Evolutionary conservation across 2,797 vertebrate species (phyloP), one percentile per base, ranked within the genome.

Genomic region (Danionella dracula): DNA sequence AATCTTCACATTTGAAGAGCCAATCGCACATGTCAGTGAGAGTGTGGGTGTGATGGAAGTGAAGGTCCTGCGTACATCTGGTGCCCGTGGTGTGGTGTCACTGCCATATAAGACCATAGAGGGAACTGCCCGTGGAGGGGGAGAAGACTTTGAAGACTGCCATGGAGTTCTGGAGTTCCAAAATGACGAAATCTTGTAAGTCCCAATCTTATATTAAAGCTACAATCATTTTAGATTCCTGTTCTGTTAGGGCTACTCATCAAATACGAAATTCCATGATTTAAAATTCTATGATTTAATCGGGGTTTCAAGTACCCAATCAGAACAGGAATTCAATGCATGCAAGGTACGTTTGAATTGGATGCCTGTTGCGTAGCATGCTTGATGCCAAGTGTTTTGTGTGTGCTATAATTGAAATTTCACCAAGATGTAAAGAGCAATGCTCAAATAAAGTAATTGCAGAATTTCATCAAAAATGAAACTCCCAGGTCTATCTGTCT

Each of bases 101-200:
- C 84, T 99, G 78, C 97, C 96, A 1, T 99, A 96, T 83, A 98
- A 96, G 88, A 98, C 97, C 41, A 37, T 97, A 1, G 97, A 99
- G 85, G 97, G 97, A 58, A 88, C 94, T 0, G 97, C 97, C 1
- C 90, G 89, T 73, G 97, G 97, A 1, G 90, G 91, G 20, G 96
- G 97, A 1, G 97, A 98, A 78, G 97, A 99, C 84, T 99, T 98
- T 1, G 97, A 99, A 81, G 97, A 99, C 78, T 85, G 77, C 10
- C 95, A 94, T 0, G 97, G 97, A 60, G 78, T 96, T 78, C 89
- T 99, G 51, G 95, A 99, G 77, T 99, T 99, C 87, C 95, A 99
- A 86, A 99, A 99, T 0, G 97, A 99, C 2, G 97, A 99, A 80
- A 99, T 98, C 84, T 93, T 98, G 97, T 99, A 91, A 99, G 97